These are phyloP conservation scores for Scaptomyza montana DNA, from an alignment of 1,140 invertebrate species.

Conservation along the genomic window DNA sequence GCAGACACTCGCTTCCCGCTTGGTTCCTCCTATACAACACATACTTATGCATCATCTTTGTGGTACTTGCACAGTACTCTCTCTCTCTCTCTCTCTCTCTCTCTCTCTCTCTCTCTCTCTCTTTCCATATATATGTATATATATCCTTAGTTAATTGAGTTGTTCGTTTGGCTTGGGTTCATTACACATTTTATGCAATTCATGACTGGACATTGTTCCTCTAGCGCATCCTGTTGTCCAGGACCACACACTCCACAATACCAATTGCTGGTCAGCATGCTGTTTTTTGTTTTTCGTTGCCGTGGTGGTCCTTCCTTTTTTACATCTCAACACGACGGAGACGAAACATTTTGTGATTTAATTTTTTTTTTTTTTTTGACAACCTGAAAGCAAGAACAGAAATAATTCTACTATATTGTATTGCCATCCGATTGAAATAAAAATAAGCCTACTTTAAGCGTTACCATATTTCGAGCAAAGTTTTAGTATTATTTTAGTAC, in stretches of 20 bases:
- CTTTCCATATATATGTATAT: no score
- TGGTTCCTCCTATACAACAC: not conserved
- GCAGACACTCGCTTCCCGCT: slow-evolving; percentile 15
- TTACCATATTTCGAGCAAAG: no score
- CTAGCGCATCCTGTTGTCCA: slow-evolving; percentile 62
- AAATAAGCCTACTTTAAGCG: no score
- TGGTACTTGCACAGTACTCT: not conserved
- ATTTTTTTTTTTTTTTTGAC: no score
- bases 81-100: no score
- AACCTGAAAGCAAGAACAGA: no score
- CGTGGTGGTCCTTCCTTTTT: slow-evolving; percentile 31
- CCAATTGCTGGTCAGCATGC: slow-evolving; percentile 29
- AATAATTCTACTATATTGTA: no score
- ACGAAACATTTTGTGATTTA: no score
- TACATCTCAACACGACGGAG: not conserved
- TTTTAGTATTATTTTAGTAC: no score
- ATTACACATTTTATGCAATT: slow-evolving; percentile 73
- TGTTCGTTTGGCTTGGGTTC: slow-evolving; percentile 52
- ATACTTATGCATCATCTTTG: slow-evolving; percentile 1
- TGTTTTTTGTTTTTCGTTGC: slow-evolving; percentile 3
- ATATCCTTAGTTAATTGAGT: slow-evolving; percentile 72
- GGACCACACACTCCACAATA: slow-evolving; percentile 66
- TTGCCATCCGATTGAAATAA: no score
- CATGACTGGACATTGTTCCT: slow-evolving; percentile 56
- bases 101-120: no score